Evolutionary conservation across 1,140 invertebrate species (phyloP).

Genomic region (Cylas formicarius): DNA sequence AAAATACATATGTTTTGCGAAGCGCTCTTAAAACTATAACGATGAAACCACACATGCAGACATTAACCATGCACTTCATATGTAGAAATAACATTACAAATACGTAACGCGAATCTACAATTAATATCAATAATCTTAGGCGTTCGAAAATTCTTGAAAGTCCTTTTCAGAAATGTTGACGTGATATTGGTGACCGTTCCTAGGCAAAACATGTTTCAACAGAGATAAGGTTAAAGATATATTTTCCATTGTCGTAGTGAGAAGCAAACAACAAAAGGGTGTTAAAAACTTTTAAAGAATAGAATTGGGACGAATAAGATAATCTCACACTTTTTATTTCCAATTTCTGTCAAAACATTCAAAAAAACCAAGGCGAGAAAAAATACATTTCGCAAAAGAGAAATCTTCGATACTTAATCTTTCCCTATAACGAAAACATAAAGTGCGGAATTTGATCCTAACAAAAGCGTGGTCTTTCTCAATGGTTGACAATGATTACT

Average conservation of each 20-base stretch:
- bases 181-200: not conserved
- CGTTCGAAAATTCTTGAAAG: not conserved
- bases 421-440: conserved; percentile 21
- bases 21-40: too few relatives aligned
- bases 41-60: too few relatives aligned
- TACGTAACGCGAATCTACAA: conserved; percentile 1
- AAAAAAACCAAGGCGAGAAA: conserved; percentile 7
- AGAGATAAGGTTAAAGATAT: not conserved
- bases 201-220: not conserved
- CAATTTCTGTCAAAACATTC: conserved; percentile 15
- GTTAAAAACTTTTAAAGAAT: conserved; percentile 6
- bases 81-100: too few relatives aligned
- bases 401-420: conserved; percentile 32
- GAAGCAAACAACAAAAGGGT: conserved; percentile 13
- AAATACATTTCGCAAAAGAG: conserved; percentile 19
- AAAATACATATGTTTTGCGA: too few relatives aligned
- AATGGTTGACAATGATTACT: conserved; percentile 37
- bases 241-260: not conserved
- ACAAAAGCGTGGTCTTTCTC: conserved; percentile 24
- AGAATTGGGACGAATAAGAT: conserved; percentile 24
- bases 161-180: not conserved
- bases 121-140: not conserved
- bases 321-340: conserved; percentile 11
- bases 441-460: conserved; percentile 18
- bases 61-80: too few relatives aligned